A percentile compares a stretch with the other conserved stretches of the same genome.
Conservation (phyloP, 2,888 invertebrate genomes). For the Magallana nippona region DNA sequence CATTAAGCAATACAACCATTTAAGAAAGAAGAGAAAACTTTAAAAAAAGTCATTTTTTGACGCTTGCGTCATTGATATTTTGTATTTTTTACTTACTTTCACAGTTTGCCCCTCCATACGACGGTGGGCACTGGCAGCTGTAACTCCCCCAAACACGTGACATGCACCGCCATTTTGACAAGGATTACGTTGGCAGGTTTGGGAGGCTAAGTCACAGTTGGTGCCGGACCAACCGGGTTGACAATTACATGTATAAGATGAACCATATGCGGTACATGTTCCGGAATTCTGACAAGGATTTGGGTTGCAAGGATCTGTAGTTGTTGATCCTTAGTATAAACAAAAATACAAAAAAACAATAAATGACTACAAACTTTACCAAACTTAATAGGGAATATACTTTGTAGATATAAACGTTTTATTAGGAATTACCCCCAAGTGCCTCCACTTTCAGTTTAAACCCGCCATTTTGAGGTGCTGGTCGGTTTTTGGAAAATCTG, state of each 20-base stretch:
- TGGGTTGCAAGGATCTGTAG: background rate
- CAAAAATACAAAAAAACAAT: too few species aligned
- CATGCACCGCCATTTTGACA: slow-evolving; percentile 18
- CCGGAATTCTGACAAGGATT: slow-evolving; percentile 35
- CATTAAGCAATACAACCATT: too few species aligned
- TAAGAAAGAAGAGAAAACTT: too few species aligned
- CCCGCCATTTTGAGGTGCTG: background rate
- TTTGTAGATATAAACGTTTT: too few species aligned
- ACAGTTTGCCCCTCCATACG: background rate
- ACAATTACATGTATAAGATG: slow-evolving; percentile 31
- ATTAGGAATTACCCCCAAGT: background rate
- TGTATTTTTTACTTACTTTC: background rate
- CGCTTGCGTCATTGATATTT: too few species aligned
- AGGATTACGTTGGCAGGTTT: slow-evolving; percentile 8
- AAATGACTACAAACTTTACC: too few species aligned
- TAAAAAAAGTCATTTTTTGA: too few species aligned
- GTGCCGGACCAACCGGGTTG: slow-evolving; percentile 29
- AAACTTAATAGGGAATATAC: too few species aligned
- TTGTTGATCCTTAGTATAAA: background rate
- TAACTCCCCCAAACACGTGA: background rate
- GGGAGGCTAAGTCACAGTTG: background rate
- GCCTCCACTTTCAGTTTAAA: background rate
- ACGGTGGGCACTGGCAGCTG: background rate
- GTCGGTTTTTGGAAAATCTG: background rate
- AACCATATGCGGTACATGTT: background rate